Conservation (phyloP, 2,888 invertebrate species). For the Automeris io region DNA sequence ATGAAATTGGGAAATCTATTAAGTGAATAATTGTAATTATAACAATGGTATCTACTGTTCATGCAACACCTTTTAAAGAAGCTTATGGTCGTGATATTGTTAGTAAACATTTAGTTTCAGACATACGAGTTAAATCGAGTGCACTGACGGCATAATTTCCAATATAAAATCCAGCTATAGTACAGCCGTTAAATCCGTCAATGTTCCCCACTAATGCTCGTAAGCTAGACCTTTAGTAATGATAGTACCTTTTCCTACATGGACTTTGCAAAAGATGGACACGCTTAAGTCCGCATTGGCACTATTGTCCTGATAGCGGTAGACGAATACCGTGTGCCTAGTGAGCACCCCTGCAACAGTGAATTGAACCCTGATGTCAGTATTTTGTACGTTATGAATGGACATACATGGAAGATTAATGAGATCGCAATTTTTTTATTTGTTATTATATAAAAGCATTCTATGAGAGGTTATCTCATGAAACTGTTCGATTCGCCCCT, state of each 20-base stretch:
- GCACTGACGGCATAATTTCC: not conserved
- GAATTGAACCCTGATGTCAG: constrained; percentile 21
- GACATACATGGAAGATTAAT: not conserved
- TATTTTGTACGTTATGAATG: not conserved
- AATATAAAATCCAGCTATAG: not conserved
- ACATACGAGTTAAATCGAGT: constrained; percentile 5
- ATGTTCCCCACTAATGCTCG: not conserved
- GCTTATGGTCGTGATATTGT: constrained; percentile 13
- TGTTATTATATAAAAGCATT: constrained; percentile 1
- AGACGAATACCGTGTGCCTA: constrained; percentile 72
- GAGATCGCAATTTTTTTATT: no score
- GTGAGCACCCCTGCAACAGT: constrained; percentile 71
- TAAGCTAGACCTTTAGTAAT: constrained; percentile 7
- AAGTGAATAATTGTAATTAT: not conserved
- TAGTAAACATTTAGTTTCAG: constrained; percentile 36
- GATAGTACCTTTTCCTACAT: constrained; percentile 75
- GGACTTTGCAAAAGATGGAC: constrained; percentile 75
- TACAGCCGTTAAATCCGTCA: not conserved
- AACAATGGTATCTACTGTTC: no score
- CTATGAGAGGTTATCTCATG: not conserved
- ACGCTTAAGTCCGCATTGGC: constrained; percentile 70
- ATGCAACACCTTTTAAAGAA: constrained; percentile 18
- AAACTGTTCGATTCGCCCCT: no score
- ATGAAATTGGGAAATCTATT: not conserved
- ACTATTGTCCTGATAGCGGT: constrained; percentile 71